Base-by-base conservation (phyloP, 2,113 vertebrate species). In the Seriola rivoliana region DNA sequence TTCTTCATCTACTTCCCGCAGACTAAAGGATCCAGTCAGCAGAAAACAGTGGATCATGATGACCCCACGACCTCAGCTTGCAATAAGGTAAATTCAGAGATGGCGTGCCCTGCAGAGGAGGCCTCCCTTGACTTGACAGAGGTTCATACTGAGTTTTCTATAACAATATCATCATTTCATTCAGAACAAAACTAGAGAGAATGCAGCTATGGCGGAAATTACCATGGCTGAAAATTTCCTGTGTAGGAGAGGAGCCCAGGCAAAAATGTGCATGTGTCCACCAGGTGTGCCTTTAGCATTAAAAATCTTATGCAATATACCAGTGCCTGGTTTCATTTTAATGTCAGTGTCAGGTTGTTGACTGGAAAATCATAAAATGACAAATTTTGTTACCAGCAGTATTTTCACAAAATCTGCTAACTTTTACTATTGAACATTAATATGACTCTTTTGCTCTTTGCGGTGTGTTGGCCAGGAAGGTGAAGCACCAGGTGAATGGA, bases 1-100 rank as follows among this genome's bases (percentile, higher is more conserved):
- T 99, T 98, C 84, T 99, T 99, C 93, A 98, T 99, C 91, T 98
- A 99, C 84, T 99, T 99, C 66, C 97, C 97, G 21, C 97, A 98
- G 86, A 66, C 36, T 64, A 60, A 71, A 58, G 55, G 12, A 21
- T 68, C 75, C 8, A 44, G 54, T 54, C 80, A 84, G 25, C 58
- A 48, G 23, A 64, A 82, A 57, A 64, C 44, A 16, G 44, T 42
- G 54, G 50, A 59, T 50, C 63, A 54, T 40, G 64, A 54, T 58
- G 73, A 85, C 8, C 38, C 19, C 11, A 25, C 8, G 3, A 64
- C 80, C 63, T 72, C 46, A 48, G 34, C 44, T 29, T 0, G 42
- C 55, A 65, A 60, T 36, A 70, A 58, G 17, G 42, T 80, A 3
- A 75, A 50, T 14, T 80, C 71, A 29, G 50, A 84, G 62, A 25